A percentile compares a stretch with the other conserved stretches of the same genome.
phyloP scores from a whole-genome alignment of 2,888 invertebrate genomes.

The Amblyteles armatorius region DNA sequence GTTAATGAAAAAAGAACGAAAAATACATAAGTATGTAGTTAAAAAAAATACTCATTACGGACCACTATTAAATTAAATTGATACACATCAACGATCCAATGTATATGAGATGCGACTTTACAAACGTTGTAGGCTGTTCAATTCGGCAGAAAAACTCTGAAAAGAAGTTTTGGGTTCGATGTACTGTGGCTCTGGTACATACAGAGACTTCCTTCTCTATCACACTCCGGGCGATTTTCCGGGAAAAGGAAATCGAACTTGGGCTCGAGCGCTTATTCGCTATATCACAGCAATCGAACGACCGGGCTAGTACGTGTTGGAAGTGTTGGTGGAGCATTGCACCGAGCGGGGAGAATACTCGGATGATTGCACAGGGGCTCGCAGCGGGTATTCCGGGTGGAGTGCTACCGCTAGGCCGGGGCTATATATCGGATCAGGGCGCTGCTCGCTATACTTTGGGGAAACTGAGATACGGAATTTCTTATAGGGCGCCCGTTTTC shows the following conservation, averaged over 20 bases:
- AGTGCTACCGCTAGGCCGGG: constrained; percentile 6
- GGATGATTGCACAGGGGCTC: constrained; percentile 50
- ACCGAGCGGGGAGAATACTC: constrained; percentile 52
- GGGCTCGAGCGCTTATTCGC: constrained; percentile 32
- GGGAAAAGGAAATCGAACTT: constrained; percentile 55
- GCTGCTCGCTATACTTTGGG: not conserved
- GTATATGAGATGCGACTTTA: not conserved
- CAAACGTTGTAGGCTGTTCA: not conserved
- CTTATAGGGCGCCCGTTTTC: constrained; percentile 20
- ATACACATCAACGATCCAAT: not conserved
- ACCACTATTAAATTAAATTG: not conserved
- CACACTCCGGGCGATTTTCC: constrained; percentile 55
- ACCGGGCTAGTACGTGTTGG: constrained; percentile 18
- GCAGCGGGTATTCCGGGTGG: constrained; percentile 33
- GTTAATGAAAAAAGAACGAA: too few species aligned
- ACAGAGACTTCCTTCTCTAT: constrained; percentile 14
- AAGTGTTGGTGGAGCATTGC: constrained; percentile 31
- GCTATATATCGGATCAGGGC: constrained; percentile 5
- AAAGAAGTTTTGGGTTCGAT: constrained; percentile 21
- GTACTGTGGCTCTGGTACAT: constrained; percentile 3
- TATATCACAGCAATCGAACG: constrained; percentile 28
- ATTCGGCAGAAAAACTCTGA: constrained; percentile 34
- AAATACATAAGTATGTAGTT: too few species aligned
- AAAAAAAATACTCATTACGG: too few species aligned
- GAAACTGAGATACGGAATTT: constrained; percentile 41